Evolutionary conservation across 2,797 vertebrate genomes (phyloP), one percentile per base, ranked within the genome.

Genomic region (Eleutherodactylus coqui): DNA sequence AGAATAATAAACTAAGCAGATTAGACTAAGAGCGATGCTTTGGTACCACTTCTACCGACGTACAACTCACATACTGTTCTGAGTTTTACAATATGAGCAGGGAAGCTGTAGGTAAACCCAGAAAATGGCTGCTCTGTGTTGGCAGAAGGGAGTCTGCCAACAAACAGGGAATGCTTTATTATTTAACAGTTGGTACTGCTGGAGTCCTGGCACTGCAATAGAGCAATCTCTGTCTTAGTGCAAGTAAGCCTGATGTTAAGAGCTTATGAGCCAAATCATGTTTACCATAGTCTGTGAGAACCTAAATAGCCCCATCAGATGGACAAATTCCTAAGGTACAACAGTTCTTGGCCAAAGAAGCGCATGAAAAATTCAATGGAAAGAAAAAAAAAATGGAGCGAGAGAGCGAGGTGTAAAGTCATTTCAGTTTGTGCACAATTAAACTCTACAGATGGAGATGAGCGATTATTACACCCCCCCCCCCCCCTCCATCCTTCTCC

Each of bases 121-220:
- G 83, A 91, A 92, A 92, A 93, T 51, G 90, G 93, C 90, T 38
- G 89, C 90, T 90, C 86, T 47, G 13, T 34, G 88, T 67, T 85
- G 90, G 90, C 5, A 1, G 89, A 91, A 91, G 85, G 89, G 84
- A 91, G 1, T 27, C 90, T 94, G 95, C 94, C 95, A 95, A 85
- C 89, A 93, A 90, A 91, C 92, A 89, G 92, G 91, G 93, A 92
- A 92, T 94, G 93, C 77, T 95, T 94, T 95, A 94, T 95, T 95
- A 94, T 95, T 95, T 94, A 95, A 95, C 95, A 95, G 94, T 94
- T 95, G 94, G 94, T 95, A 92, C 92, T 92, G 93, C 94, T 93
- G 89, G 94, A 93, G 94, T 93, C 93, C 94, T 95, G 94, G 94
- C 94, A 94, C 90, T 73, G 90, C 91, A 91, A 93, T 90, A 94